Base-by-base conservation (phyloP, 2,113 vertebrate species). In the Elephantulus edwardii region DNA sequence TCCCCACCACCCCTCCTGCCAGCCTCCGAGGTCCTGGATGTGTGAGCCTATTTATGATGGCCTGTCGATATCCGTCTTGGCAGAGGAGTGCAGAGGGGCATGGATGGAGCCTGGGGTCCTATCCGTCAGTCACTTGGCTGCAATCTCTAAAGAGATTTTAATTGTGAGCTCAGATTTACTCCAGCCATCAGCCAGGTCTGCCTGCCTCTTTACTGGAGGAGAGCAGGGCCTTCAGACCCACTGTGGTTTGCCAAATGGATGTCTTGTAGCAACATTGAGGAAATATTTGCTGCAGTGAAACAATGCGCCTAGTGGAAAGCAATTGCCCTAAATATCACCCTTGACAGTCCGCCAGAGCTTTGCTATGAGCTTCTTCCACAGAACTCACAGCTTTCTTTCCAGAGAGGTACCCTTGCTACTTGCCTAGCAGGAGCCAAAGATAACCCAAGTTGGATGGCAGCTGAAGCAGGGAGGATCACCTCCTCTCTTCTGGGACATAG, bases 131-230 rank as follows among this genome's bases (percentile, higher is more conserved):
- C 95, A 94, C 95, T 90, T 80, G 95, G 93, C 96, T 92, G 88
- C 92, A 90, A 50, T 94, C 92, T 95, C 94, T 96, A 95, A 96
- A 96, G 92, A 95, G 94, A 95, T 96, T 94, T 96, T 96, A 96
- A 96, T 96, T 96, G 95, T 94, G 95, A 96, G 91, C 74, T 94
- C 92, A 93, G 95, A 96, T 94, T 94, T 93, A 96, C 93, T 95
- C 89, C 12, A 0, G 93, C 75, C 93, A 71, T 92, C 91, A 90
- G 83, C 40, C 30, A 91, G 0, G 13, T 91, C 94, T 19, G 71
- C 95, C 91, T 0, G 58, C 89, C 91, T 93, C 91, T 91, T 95
- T 86, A 84, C 88, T 1, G 9, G 89, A 12, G 0, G 35, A 88
- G 92, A 75, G 71, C 22, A 0, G 86, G 88, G 89, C 70, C 88